Base-by-base conservation (phyloP, 2,113 vertebrate species). In the Vulpes ferrilata region DNA sequence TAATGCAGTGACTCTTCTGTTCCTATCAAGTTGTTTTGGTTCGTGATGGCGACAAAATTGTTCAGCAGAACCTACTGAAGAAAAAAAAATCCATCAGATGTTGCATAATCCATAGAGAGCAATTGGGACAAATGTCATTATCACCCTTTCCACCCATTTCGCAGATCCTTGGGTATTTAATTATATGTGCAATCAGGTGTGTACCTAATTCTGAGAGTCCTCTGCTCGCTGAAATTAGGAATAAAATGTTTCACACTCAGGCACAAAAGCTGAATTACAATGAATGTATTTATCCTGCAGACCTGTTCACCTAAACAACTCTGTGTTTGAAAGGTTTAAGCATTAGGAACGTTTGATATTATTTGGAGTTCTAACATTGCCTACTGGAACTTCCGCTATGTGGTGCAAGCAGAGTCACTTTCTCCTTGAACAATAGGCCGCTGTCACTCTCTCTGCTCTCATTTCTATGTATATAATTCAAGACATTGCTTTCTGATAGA, bases 401-500 rank as follows among this genome's bases (percentile, higher is more conserved):
- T 35, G 17, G 60, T n/a, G 43, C 2, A 25, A 90, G 48, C 48
- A 65, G 65, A 80, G 23, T 95, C 59, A 69, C 60, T 78, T 81
- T 94, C 73, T 78, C 48, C 67, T 82, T 92, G 71, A 76, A 20
- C 23, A 80, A 23, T 35, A 74, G 62, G 7, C 4, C 88, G 16
- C 2, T 71, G 4, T 69, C 59, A 13, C 80, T 43, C 4, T 85
- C 48, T 76, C 80, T 82, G 51, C 32, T 95, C 62, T 94, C 22
- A 12, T 92, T 83, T 91, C 73, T 69, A 8, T 51, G 11, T 27
- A 7, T 88, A 16, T 80, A 84, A 94, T 78, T 85, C 15, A 82
- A 81, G 71, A 89, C 76, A 62, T 85, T 32, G 35, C 57, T 93
- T 86, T 93, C 92, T 92, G 35, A 74, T 65, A 80, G 87, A 97